Base-by-base conservation (phyloP, 2,113 vertebrate species). In the Carollia perspicillata region DNA sequence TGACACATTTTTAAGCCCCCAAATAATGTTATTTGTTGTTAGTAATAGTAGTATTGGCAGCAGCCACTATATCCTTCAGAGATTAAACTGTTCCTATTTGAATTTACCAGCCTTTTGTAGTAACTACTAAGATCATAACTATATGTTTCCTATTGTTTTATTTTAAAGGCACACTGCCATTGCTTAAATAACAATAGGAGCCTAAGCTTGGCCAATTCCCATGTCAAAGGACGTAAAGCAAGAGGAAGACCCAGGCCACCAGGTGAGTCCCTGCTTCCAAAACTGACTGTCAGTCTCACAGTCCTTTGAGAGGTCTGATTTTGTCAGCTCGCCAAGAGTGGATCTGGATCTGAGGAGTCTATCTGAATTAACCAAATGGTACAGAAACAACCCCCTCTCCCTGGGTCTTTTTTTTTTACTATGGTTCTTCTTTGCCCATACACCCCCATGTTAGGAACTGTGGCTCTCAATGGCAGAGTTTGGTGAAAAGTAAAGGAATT, bases 21-120 rank as follows among this genome's bases (percentile, higher is more conserved):
- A 65, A 63, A 94, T 92, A 95, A 81, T 79, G 47, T 42, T 93
- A 93, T 78, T 89, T 53, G 44, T 93, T 18, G 86, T 89, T 72
- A 49, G 2, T 55, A 55, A 7, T 55, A 55, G 53, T 23, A 23
- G 53, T 44, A 44, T n/a, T 79, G 94, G 7, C 42, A 55, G 51
- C 16, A 78, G 58, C 68, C 88, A 53, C 81, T 94, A 95, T 26
- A 83, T 75, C 74, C 60, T 94, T 89, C 58, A 90, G 87, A 96
- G 96, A 97, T 84, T 96, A 97, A 84, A 92, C 74, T 86, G 30
- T 92, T 84, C 93, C 90, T 94, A 93, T 49, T 89, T 92, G 66
- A 94, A 23, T 69, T 92, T 65, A 58, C 60, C 72, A 75, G 93
- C 33, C 8, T 86, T 87, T 90, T 89, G 13, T 72, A 83, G 77